Percentiles rank a stretch among this genome's conserved stretches.
Conservation (phyloP, 1,140 invertebrate species). For the Drosophila seguyi region DNA sequence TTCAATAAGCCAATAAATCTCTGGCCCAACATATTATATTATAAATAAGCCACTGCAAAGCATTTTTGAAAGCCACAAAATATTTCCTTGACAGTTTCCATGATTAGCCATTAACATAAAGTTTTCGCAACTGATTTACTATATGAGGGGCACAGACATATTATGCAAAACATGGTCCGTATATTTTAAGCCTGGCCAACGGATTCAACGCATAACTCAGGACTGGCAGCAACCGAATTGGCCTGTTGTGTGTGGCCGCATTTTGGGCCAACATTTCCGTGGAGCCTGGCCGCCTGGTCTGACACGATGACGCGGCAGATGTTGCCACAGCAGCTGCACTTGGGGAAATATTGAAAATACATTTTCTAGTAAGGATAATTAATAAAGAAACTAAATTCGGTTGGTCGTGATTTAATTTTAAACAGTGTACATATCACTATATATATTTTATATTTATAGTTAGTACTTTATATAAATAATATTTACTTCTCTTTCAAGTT, state of each 20-base stretch:
- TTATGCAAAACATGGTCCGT: slow-evolving; percentile 35
- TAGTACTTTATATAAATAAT: background rate
- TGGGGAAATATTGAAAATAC: background rate
- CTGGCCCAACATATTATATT: background rate
- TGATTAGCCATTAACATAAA: slow-evolving; percentile 47
- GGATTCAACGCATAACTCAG: slow-evolving; percentile 34
- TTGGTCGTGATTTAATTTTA: too few species aligned
- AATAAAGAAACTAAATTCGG: background rate
- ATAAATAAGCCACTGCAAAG: background rate
- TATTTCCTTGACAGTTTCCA: slow-evolving; percentile 26
- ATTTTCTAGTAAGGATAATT: background rate
- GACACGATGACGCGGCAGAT: slow-evolving; percentile 42
- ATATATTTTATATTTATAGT: background rate
- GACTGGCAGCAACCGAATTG: slow-evolving; percentile 21
- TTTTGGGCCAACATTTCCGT: slow-evolving; percentile 40
- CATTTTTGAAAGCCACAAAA: background rate
- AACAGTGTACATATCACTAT: too few species aligned
- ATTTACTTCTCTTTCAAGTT: background rate
- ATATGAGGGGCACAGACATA: slow-evolving; percentile 7
- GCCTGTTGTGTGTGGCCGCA: slow-evolving; percentile 30
- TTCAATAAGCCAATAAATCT: background rate
- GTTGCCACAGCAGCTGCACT: slow-evolving; percentile 8
- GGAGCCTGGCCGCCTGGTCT: slow-evolving; percentile 17
- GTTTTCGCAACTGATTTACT: slow-evolving; percentile 29
- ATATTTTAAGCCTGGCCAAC: slow-evolving; percentile 26